Percentiles rank a stretch among this genome's conserved stretches.
Evolutionary conservation across 1,140 invertebrate species (phyloP).

Genomic region (Lordiphosa stackelbergi): DNA sequence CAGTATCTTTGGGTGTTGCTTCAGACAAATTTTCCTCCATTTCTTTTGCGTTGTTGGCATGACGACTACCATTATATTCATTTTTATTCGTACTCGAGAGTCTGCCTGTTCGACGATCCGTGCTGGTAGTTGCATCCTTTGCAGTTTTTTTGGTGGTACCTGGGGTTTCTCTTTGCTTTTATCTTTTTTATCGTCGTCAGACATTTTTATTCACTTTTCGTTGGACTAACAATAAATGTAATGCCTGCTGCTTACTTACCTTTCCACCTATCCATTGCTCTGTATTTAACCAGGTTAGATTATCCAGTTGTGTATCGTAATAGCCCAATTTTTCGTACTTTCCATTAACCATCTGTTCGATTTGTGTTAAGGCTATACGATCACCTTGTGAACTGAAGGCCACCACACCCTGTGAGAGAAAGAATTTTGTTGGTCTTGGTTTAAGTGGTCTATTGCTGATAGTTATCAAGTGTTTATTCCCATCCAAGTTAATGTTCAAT

Average conservation of each 20-base stretch:
- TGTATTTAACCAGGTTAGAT: conserved; percentile 93
- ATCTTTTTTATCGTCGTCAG: conserved; percentile 14
- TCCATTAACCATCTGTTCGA: conserved; percentile 97
- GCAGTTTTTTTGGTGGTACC: neutral
- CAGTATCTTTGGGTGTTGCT: no score
- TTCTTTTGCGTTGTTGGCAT: no score
- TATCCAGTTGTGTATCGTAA: conserved; percentile 96
- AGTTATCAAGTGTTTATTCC: no score
- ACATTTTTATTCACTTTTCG: conserved; percentile 7
- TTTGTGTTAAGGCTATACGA: conserved; percentile 98
- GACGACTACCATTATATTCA: no score
- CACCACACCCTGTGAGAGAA: conserved; percentile 86
- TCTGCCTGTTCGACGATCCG: no score
- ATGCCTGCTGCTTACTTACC: conserved; percentile 39
- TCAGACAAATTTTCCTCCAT: no score
- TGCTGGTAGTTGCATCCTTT: no score
- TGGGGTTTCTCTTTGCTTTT: neutral
- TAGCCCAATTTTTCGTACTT: conserved; percentile 97
- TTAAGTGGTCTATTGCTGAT: no score
- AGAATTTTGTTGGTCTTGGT: no score
- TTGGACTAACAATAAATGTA: conserved; percentile 3
- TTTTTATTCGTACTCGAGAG: no score
- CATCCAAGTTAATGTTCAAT: no score
- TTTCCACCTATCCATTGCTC: conserved; percentile 92
- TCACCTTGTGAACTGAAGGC: conserved; percentile 98